Evolutionary conservation across 1,140 invertebrate species (phyloP).

Genomic region (Limonius californicus): DNA sequence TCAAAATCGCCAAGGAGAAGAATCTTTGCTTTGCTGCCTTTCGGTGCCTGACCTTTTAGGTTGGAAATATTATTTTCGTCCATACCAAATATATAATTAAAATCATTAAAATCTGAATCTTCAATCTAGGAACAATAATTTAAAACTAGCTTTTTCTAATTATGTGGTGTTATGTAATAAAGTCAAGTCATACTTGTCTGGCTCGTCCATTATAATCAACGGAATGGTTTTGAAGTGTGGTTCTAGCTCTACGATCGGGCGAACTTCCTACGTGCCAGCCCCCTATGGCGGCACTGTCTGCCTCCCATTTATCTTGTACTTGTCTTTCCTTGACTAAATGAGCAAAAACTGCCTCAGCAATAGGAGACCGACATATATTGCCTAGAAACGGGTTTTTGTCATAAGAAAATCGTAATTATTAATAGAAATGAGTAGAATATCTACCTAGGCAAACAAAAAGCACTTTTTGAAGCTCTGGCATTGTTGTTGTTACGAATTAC

Average conservation of each 20-base stretch:
- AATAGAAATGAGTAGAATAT: constrained; percentile 21
- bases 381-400: constrained; percentile 51
- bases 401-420: constrained; percentile 19
- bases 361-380: constrained; percentile 94
- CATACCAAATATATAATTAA: constrained; percentile 90
- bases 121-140: too few species aligned
- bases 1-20: constrained; percentile 78
- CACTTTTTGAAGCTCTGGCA: constrained; percentile 41
- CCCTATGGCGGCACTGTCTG: constrained; percentile 85
- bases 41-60: constrained; percentile 56
- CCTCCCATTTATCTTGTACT: constrained; percentile 59
- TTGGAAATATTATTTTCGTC: constrained; percentile 76
- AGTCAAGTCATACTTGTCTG: constrained; percentile 57
- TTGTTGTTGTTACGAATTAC: background rate
- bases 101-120: constrained; percentile 68
- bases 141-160: too few species aligned
- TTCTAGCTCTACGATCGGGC: constrained; percentile 73
- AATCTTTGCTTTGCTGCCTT: constrained; percentile 63
- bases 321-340: constrained; percentile 54
- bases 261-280: constrained; percentile 78
- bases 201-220: constrained; percentile 71
- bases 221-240: constrained; percentile 66
- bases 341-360: constrained; percentile 86
- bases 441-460: constrained; percentile 56
- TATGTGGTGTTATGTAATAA: too few species aligned